These are phyloP conservation scores for Sebastes jordani DNA, from an alignment of 2,797 vertebrate genomes.

Conservation along the genomic window DNA sequence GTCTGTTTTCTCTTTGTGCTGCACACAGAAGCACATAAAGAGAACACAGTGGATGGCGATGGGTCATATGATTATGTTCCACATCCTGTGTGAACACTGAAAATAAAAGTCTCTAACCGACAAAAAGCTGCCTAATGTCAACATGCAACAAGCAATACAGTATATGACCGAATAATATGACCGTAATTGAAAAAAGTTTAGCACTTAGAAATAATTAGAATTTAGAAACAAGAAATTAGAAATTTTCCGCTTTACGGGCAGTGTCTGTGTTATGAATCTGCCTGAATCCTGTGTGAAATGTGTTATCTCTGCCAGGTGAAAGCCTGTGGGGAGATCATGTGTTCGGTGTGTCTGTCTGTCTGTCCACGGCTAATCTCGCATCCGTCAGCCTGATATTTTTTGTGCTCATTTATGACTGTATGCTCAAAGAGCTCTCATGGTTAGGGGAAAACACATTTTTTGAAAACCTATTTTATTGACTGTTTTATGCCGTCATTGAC, in stretches of 20 bases:
- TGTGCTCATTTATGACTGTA: neutral
- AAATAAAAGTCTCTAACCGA: neutral
- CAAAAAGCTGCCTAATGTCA: neutral
- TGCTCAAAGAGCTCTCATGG: neutral
- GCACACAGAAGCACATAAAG: neutral
- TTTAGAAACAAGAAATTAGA: neutral
- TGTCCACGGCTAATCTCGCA: neutral
- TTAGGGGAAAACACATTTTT: neutral
- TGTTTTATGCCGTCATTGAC: neutral
- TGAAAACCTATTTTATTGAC: neutral
- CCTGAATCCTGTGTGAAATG: neutral
- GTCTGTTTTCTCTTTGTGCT: neutral
- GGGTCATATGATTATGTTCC: neutral
- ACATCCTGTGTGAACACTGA: slow-evolving; percentile 23
- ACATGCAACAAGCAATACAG: neutral
- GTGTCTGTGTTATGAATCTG: too few relatives aligned
- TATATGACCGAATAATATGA: neutral
- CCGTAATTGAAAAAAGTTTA: neutral
- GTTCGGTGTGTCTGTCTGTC: neutral
- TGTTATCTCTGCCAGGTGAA: neutral
- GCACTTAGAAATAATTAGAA: neutral
- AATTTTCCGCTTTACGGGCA: too few relatives aligned
- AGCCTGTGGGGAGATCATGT: neutral
- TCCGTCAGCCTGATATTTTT: neutral
- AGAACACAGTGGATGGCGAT: neutral